Conservation (phyloP, 2,888 invertebrate species). For the Marronus borbonicus region DNA sequence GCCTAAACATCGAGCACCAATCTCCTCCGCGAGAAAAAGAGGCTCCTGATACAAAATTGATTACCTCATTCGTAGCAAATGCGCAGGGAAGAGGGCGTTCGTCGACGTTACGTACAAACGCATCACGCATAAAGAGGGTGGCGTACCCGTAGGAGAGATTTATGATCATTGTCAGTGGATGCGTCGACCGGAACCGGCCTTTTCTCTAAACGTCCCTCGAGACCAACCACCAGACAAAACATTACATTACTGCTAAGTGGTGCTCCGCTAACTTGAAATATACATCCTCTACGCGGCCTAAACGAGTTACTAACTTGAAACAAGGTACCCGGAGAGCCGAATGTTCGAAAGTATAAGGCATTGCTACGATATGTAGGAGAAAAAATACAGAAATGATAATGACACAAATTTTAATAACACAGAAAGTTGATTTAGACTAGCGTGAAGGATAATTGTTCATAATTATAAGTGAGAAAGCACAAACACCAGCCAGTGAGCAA, state of each 20-base stretch:
- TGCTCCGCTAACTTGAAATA: constrained; percentile 53
- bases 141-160: constrained; percentile 61
- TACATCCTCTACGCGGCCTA: constrained; percentile 46
- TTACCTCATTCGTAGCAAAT: constrained; percentile 53
- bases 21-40: constrained; percentile 31
- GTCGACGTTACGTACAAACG: constrained; percentile 15
- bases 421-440: too few species aligned
- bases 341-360: constrained; percentile 29
- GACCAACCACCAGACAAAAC: constrained; percentile 67
- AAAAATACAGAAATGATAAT: too few species aligned
- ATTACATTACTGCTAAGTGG: constrained; percentile 67
- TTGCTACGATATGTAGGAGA: neutral
- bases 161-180: constrained; percentile 64
- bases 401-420: too few species aligned
- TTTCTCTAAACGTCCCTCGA: constrained; percentile 61
- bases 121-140: constrained; percentile 48
- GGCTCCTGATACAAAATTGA: constrained; percentile 58
- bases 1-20: constrained; percentile 13
- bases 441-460: too few species aligned
- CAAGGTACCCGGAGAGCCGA: constrained; percentile 28
- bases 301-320: constrained; percentile 47
- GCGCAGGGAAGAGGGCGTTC: constrained; percentile 47
- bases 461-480: too few species aligned
- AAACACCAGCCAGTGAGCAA: too few species aligned
- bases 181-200: constrained; percentile 66